Evolutionary conservation across 2,113 vertebrate species (phyloP), one percentile per base, ranked within the genome.

Genomic region (Ictalurus punctatus): DNA sequence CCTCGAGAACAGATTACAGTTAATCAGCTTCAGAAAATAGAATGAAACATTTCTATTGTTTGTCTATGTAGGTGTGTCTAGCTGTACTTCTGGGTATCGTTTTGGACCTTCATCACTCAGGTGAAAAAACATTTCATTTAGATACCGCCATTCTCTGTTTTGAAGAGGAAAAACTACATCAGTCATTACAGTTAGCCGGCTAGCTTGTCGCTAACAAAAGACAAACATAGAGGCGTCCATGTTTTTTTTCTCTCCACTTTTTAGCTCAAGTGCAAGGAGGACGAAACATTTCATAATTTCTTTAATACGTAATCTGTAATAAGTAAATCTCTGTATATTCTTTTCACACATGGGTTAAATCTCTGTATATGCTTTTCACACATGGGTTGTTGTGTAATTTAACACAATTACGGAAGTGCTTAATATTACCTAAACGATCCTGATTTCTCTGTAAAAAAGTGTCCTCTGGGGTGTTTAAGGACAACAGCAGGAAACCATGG

Each of bases 401-500:
- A 8, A 44, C 4, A 76, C 16, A 44, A 44, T 76, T 17, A 86
- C 19, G 5, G 9, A 27, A 63, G 3, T 44, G 58, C 34, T 69
- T 48, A 78, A 48, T n/a, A 79, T 54, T n/a, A 54, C 13, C 27
- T 61, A 76, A 63, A 63, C 37, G 44, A 65, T 69, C n/a, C 40
- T 30, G 1, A 30, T 52, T 48, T 63, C 21, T n/a, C 78, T n/a
- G 3, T 37, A 17, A 69, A 69, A 48, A 21, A 56, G n/a, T 52
- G 34, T 61, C 21, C 13, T 56, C 74, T 69, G 25, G 61, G 37
- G 73, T 84, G 54, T 58, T 91, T 80, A 80, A 44, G 86, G 78
- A 87, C 40, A 84, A 37, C 54, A 30, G 48, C 65, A 89, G 87
- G 76, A 90, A 89, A 71, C 58, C 73, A 52, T 52, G 40, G 54